phyloP scores from a whole-genome alignment of 2,888 invertebrate species.

The Trissoscelio sp. region DNA sequence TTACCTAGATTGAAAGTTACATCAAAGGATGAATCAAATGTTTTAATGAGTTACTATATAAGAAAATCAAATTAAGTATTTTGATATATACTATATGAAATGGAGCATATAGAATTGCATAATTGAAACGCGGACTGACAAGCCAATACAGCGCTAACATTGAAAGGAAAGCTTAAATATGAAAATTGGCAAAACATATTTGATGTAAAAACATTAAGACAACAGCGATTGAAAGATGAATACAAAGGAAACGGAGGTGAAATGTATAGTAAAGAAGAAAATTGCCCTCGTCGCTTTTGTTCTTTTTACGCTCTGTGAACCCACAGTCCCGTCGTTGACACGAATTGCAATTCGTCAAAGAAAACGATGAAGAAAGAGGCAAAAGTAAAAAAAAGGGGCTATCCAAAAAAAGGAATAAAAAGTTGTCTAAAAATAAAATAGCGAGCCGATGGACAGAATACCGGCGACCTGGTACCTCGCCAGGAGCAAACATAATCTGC shows the following conservation, averaged over 20 bases:
- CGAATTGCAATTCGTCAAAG: slow-evolving; percentile 63
- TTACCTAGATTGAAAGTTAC: too few species aligned
- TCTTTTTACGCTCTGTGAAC: slow-evolving; percentile 56
- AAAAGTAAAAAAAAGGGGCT: slow-evolving; percentile 26
- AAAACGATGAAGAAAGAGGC: slow-evolving; percentile 39
- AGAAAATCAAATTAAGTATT: too few species aligned
- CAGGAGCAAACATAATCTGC: slow-evolving; percentile 51
- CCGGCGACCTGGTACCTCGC: slow-evolving; percentile 55
- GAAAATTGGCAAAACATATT: slow-evolving; percentile 29
- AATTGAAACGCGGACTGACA: too few species aligned
- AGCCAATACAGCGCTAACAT: too few species aligned
- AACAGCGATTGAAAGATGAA: slow-evolving; percentile 51
- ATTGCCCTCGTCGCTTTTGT: slow-evolving; percentile 62
- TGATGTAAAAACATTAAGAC: slow-evolving; percentile 43
- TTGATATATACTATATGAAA: too few species aligned
- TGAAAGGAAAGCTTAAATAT: not conserved
- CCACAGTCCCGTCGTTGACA: slow-evolving; percentile 52
- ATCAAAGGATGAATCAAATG: too few species aligned
- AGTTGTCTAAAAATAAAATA: slow-evolving; percentile 15
- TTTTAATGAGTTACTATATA: too few species aligned
- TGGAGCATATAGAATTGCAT: too few species aligned
- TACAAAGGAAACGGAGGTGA: slow-evolving; percentile 58
- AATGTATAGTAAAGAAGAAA: slow-evolving; percentile 51
- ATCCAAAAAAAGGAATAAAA: not conserved
- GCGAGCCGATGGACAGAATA: slow-evolving; percentile 13